A percentile compares a stretch with the other conserved stretches of the same genome.
Conservation (phyloP, 2,113 vertebrate species). For the Hippolais icterina region DNA sequence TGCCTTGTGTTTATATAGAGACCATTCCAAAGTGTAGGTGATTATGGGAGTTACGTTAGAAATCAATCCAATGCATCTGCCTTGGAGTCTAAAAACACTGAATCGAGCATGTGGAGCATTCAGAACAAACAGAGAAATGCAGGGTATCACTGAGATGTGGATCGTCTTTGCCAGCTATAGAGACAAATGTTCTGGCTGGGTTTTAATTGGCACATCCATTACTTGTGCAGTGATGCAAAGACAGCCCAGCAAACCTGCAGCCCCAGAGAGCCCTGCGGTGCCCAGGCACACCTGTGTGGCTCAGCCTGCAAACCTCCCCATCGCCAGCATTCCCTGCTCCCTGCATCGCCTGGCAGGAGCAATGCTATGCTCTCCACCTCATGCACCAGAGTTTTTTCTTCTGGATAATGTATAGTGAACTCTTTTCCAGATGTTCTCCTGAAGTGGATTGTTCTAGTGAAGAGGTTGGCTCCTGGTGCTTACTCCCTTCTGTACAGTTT, state of each 20-base stretch:
- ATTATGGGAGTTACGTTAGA: background rate
- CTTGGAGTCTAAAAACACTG: background rate
- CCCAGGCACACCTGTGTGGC: too few species aligned
- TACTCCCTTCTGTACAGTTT: background rate
- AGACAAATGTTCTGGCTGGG: background rate
- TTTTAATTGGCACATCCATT: background rate
- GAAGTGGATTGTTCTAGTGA: background rate
- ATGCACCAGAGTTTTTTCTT: background rate
- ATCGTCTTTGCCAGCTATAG: background rate
- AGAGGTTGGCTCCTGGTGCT: background rate
- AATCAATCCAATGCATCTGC: background rate
- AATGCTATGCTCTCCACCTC: fast-evolving
- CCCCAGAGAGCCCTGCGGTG: background rate
- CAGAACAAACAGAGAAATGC: background rate
- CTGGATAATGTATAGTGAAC: fast-evolving
- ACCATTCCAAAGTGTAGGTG: background rate
- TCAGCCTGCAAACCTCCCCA: background rate
- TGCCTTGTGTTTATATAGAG: background rate
- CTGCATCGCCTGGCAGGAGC: fast-evolving
- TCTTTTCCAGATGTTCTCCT: background rate
- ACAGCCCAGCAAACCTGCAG: fast-evolving
- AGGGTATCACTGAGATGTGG: fast-evolving
- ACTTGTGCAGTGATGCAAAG: background rate
- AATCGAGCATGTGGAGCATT: fast-evolving
- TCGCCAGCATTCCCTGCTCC: background rate